phyloP scores from a whole-genome alignment of 2,797 vertebrate species.

The Oceanodroma leucorhoa region DNA sequence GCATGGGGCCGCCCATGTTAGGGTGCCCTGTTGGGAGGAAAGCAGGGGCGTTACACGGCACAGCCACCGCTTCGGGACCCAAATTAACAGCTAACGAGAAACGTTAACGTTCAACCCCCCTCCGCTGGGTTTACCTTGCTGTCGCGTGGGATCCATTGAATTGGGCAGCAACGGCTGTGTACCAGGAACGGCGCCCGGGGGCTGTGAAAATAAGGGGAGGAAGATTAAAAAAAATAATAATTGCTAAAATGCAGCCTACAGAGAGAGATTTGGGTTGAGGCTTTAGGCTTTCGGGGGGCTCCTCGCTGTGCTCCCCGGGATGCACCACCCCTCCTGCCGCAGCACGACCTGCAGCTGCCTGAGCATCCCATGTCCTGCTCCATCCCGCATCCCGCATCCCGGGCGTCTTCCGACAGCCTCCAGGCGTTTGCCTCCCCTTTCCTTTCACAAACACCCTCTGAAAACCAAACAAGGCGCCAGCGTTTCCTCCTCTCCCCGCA shows the following conservation, averaged over 20 bases:
- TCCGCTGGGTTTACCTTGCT: slow-evolving; percentile 84
- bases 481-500: fast-evolving
- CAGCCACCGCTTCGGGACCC: neutral
- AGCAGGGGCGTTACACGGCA: neutral
- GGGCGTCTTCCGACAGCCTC: neutral
- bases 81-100: neutral
- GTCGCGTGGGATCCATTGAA: slow-evolving; percentile 94
- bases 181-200: slow-evolving; percentile 93
- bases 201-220: slow-evolving; percentile 69
- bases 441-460: neutral
- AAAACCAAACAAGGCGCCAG: neutral
- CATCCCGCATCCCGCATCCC: neutral
- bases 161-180: slow-evolving; percentile 97
- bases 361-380: neutral
- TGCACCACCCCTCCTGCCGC: neutral
- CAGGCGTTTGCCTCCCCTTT: neutral
- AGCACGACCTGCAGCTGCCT: neutral
- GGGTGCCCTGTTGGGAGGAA: slow-evolving; percentile 82
- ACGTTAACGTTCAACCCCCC: fast-evolving
- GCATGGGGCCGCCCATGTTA: slow-evolving; percentile 94
- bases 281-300: neutral
- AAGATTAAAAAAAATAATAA: neutral
- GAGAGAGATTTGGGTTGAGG: neutral
- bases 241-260: neutral
- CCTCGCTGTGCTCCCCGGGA: neutral